Evolutionary conservation across 2,888 invertebrate genomes (phyloP).

Genomic region (Drosophila parthenogenetica): DNA sequence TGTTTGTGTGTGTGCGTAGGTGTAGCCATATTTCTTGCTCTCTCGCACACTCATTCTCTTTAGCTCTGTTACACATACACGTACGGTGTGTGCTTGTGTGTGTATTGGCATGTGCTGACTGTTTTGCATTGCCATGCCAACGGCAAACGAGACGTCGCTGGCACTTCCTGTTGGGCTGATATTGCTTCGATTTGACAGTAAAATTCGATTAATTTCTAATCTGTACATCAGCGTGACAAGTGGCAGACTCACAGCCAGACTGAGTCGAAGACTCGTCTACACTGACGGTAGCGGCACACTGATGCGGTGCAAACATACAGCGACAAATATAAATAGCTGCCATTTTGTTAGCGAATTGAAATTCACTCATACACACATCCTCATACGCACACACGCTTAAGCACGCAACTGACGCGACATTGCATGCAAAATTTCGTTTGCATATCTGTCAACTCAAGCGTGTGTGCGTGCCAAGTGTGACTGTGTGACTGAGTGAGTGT

Average conservation of each 20-base stretch:
- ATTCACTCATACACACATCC: slow-evolving; percentile 26
- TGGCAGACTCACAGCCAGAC: slow-evolving; percentile 38
- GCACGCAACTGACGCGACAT: slow-evolving; percentile 46
- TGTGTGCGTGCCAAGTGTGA: background rate
- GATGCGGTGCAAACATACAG: slow-evolving; percentile 5
- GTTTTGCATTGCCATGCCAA: slow-evolving; percentile 79
- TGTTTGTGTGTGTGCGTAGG: slow-evolving; percentile 42
- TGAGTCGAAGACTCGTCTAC: slow-evolving; percentile 25
- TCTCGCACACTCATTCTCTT: slow-evolving; percentile 7
- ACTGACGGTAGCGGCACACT: slow-evolving; percentile 7
- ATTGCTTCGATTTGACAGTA: slow-evolving; percentile 75
- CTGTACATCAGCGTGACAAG: slow-evolving; percentile 74
- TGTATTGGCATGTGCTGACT: slow-evolving; percentile 61
- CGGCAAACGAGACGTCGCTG: slow-evolving; percentile 47
- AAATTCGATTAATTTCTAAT: slow-evolving; percentile 80
- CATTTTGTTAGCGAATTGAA: slow-evolving; percentile 71
- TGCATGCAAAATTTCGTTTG: slow-evolving; percentile 69
- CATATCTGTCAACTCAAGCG: slow-evolving; percentile 34
- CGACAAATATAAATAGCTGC: slow-evolving; percentile 76
- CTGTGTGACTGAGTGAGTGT: slow-evolving; percentile 17
- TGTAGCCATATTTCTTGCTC: slow-evolving; percentile 36
- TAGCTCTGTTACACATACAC: background rate
- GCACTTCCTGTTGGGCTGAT: slow-evolving; percentile 56
- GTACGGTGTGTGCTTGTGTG: slow-evolving; percentile 26
- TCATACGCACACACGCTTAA: slow-evolving; percentile 9